Percentiles rank a stretch among this genome's conserved stretches.
These are phyloP conservation scores for Lycophotia porphyrea DNA, from an alignment of 2,888 invertebrate genomes.

Conservation along the genomic window DNA sequence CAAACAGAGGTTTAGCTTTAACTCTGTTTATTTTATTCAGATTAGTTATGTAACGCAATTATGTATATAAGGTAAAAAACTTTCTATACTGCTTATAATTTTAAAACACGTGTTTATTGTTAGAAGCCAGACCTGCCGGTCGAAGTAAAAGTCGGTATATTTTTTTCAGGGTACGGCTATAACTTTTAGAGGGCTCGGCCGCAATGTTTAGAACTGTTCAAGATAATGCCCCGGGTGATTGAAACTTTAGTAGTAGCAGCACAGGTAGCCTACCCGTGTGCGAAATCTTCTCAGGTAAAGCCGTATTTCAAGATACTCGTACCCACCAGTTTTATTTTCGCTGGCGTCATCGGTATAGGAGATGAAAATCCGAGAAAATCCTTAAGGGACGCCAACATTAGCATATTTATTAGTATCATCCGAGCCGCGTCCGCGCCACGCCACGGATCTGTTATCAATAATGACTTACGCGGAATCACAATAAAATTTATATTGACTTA, in stretches of 20 bases:
- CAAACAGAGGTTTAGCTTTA: background rate
- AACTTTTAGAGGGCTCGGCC: conserved; percentile 38
- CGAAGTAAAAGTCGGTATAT: conserved; percentile 32
- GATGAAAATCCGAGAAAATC: conserved; percentile 87
- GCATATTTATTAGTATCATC: conserved; percentile 87
- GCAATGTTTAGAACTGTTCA: conserved; percentile 57
- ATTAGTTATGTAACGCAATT: background rate
- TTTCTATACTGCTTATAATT: conserved; percentile 3
- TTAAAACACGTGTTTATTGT: conserved; percentile 34
- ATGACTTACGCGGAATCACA: conserved; percentile 79
- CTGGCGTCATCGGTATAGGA: conserved; percentile 82
- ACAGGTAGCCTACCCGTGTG: conserved; percentile 63
- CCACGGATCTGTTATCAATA: conserved; percentile 83
- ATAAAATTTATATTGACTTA: conserved; percentile 74
- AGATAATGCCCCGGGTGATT: conserved; percentile 61
- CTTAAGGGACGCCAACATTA: conserved; percentile 86
- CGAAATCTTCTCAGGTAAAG: conserved; percentile 72
- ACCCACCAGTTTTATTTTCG: conserved; percentile 79
- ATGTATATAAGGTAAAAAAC: background rate
- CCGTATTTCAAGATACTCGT: conserved; percentile 78
- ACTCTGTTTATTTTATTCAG: conserved; percentile 4
- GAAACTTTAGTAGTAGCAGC: conserved; percentile 67
- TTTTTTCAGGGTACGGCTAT: conserved; percentile 47
- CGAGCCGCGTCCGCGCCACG: conserved; percentile 74
- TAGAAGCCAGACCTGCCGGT: conserved; percentile 6